Conservation (phyloP, 2,113 vertebrate species). For the Percina caprodes region DNA sequence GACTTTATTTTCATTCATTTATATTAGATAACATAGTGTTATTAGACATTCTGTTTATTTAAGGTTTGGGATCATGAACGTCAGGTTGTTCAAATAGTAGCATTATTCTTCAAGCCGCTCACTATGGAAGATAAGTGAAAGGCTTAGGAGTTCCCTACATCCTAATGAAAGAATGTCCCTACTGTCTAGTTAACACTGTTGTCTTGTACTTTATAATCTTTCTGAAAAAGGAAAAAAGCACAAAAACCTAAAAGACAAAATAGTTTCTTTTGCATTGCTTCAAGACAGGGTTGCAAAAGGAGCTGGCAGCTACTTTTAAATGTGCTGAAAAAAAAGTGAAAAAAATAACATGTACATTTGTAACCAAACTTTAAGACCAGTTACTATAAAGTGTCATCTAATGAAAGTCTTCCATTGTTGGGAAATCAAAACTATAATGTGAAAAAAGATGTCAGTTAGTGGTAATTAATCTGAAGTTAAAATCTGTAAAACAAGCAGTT, state of each 20-base stretch:
- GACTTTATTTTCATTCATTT: background rate
- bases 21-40: background rate
- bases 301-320: background rate
- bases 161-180: background rate
- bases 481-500: constrained; percentile 67
- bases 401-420: constrained; percentile 25
- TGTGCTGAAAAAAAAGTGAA: background rate
- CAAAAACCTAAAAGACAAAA: background rate
- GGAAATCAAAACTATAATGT: constrained; percentile 29
- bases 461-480: constrained; percentile 67
- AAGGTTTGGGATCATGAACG: background rate
- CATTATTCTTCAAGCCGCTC: background rate
- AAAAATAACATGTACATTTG: constrained; percentile 27
- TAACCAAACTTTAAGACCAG: constrained; percentile 23
- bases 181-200: background rate
- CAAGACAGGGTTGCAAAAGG: background rate
- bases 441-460: constrained; percentile 53
- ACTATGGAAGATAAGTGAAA: background rate
- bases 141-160: background rate
- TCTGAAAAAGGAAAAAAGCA: background rate
- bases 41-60: background rate
- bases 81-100: background rate
- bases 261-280: background rate
- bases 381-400: constrained; percentile 27
- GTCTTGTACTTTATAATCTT: background rate